Evolutionary conservation across 1,140 invertebrate genomes (phyloP).

Genomic region (Scaptomyza graminum): DNA sequence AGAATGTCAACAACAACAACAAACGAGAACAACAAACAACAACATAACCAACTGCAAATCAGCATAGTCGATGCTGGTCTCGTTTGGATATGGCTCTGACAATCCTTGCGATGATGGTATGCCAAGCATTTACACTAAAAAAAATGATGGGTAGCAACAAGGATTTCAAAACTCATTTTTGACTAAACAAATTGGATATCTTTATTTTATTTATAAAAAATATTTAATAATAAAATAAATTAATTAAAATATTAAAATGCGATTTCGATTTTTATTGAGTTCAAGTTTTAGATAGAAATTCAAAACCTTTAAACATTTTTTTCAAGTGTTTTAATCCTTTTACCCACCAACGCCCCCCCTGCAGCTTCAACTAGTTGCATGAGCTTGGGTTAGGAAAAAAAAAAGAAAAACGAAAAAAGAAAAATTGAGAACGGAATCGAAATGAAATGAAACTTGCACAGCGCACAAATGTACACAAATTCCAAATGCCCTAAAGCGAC

Average conservation of each 20-base stretch:
- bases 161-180: no score
- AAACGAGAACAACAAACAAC: slow-evolving; percentile 15
- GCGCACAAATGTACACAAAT: slow-evolving; percentile 53
- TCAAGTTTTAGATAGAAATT: not conserved
- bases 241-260: no score
- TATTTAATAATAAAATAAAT: no score
- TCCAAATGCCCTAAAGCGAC: slow-evolving; percentile 53
- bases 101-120: slow-evolving; percentile 29
- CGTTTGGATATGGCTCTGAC: slow-evolving; percentile 21
- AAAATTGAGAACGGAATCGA: slow-evolving; percentile 2
- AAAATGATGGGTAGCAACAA: no score
- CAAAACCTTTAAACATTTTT: not conserved
- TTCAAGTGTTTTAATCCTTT: not conserved
- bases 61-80: slow-evolving; percentile 24
- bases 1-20: slow-evolving; percentile 25
- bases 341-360: not conserved
- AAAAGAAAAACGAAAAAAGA: slow-evolving; percentile 8
- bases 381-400: slow-evolving; percentile 26
- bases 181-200: no score
- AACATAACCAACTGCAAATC: slow-evolving; percentile 49
- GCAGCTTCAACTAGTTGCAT: slow-evolving; percentile 44
- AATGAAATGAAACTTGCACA: slow-evolving; percentile 64
- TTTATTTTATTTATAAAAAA: no score
- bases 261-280: no score
- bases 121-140: slow-evolving; percentile 3